Evolutionary conservation across 1,140 invertebrate genomes (phyloP), one percentile per base, ranked within the genome.

Genomic region (Carposina sasakii): DNA sequence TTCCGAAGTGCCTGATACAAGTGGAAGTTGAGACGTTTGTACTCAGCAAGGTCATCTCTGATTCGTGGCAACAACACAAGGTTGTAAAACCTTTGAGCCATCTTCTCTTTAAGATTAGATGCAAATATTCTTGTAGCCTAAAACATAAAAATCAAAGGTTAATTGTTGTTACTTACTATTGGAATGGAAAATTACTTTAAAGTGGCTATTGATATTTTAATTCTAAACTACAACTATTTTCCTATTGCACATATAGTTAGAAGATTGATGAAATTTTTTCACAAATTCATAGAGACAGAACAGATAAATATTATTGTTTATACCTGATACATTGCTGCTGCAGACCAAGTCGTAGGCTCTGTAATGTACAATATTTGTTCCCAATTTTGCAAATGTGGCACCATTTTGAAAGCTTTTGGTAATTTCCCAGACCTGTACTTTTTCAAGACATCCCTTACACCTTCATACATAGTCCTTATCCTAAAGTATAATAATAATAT

Each of bases 381-480:
- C 98, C 98, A 99, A 82, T 99, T 99, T 43, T 88, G 87, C 21
- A 99, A 86, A 69, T 90, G 92, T 10, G 98, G 98, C 51, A 99
- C 91, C 56, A 98, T 92, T 88, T 99, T 99, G 76, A 99, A 99
- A 8, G 97, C 96, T 81, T 99, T 99, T 0, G 98, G 98, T 24
- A 99, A 81, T 86, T 98, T 98, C 12, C 98, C 98, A 85, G 94
- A 96, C 43, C 98, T 88, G 79, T 99, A 99, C 60, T 92, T 94
- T 24, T 89, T 85, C 39, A 99, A 84, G 12, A 99, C 92, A 71
- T 95, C 90, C 57, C 92, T 85, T 1, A 99, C 94, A 46, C 95
- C 93, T 85, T 95, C 91, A 75, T 97, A 99, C 91, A 98, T 92
- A 37, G 91, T 82, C 65, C 90, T 89, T 3, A 93, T 89, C 49